Percentiles rank a stretch among this genome's conserved stretches.
Conservation (phyloP, 2,797 vertebrate species). For the Sylvia borin region DNA sequence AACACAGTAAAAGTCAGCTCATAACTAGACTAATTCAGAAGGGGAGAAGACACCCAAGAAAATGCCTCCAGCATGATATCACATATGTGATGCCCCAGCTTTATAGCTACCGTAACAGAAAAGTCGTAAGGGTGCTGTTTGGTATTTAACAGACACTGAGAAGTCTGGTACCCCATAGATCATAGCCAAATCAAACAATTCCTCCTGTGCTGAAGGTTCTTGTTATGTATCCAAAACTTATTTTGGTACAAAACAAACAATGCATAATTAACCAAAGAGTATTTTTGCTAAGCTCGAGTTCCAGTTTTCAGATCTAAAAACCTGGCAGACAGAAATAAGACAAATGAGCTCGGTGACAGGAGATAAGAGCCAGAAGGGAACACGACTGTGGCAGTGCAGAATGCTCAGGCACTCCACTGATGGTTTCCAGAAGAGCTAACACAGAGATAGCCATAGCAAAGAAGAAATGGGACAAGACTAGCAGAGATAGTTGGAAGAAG, state of each 20-base stretch:
- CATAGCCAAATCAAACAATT: background rate
- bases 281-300: background rate
- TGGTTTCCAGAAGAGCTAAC: background rate
- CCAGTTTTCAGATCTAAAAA: background rate
- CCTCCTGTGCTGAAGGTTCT: background rate
- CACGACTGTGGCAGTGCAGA: rapidly evolving
- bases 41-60: background rate
- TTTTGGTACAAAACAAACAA: background rate
- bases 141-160: background rate
- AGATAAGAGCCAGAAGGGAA: background rate
- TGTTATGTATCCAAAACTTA: background rate
- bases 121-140: background rate
- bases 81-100: background rate
- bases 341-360: rapidly evolving
- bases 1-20: background rate
- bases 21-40: background rate
- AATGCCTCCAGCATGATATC: background rate
- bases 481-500: background rate
- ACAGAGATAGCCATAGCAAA: background rate
- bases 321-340: background rate
- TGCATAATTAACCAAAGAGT: background rate
- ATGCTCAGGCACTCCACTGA: background rate
- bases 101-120: background rate
- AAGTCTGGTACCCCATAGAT: background rate
- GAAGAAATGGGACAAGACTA: background rate